A percentile compares a stretch with the other conserved stretches of the same genome.
Conservation (phyloP, 2,888 invertebrate species). For the Odontocolon sp. region DNA sequence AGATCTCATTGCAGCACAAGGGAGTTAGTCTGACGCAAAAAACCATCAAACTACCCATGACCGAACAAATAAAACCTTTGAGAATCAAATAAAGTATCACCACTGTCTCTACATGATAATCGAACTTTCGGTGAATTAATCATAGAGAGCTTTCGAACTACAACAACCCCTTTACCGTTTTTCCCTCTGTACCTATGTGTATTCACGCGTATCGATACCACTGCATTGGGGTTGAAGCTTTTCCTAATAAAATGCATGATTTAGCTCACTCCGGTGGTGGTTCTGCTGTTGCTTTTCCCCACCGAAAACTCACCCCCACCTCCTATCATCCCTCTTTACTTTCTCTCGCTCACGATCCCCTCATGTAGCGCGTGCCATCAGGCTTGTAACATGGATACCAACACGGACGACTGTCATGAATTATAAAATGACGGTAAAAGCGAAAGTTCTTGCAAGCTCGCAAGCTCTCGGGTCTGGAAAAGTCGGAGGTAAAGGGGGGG, state of each 20-base stretch:
- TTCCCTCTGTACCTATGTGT: not conserved
- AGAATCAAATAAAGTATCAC: not conserved
- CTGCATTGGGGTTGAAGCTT: constrained; percentile 36
- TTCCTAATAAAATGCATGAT: constrained; percentile 78
- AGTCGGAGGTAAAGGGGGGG: constrained; percentile 40
- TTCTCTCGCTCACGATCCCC: constrained; percentile 63
- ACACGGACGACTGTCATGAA: constrained; percentile 77
- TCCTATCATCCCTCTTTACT: constrained; percentile 73
- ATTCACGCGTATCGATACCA: constrained; percentile 28
- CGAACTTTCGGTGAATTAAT: not conserved
- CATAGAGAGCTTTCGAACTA: not conserved
- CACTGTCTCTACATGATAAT: not conserved
- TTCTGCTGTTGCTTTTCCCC: constrained; percentile 9
- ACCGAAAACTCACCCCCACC: constrained; percentile 32
- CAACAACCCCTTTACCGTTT: not conserved
- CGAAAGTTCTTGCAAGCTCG: constrained; percentile 76
- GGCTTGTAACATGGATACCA: constrained; percentile 68
- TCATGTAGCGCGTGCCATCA: constrained; percentile 56
- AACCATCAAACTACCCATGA: constrained; percentile 57
- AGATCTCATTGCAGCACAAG: constrained; percentile 68
- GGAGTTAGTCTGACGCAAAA: constrained; percentile 38
- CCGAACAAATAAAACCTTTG: constrained; percentile 48
- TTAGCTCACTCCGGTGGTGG: constrained; percentile 68
- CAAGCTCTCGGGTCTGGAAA: constrained; percentile 38
- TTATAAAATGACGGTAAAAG: constrained; percentile 81